phyloP scores from a whole-genome alignment of 2,113 vertebrate species.

The Colius striatus region DNA sequence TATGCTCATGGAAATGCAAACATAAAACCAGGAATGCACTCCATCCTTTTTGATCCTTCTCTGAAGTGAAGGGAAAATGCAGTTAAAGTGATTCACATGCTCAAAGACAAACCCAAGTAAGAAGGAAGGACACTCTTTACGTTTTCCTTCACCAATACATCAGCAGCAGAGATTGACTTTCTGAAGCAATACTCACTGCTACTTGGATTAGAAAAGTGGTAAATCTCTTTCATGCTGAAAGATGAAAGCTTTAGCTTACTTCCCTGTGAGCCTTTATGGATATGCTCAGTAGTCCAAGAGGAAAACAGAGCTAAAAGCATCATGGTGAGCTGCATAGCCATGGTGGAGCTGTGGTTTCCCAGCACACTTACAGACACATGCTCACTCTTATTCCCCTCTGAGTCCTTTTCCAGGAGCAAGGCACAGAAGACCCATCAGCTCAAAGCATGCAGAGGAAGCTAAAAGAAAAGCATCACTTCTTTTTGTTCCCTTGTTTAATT shows the following conservation, averaged over 20 bases:
- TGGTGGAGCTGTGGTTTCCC: neutral
- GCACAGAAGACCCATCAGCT: neutral
- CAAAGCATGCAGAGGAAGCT: neutral
- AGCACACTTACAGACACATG: neutral
- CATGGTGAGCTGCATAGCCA: neutral
- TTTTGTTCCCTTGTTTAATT: neutral
- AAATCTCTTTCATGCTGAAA: slow-evolving; percentile 23
- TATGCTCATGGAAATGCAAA: neutral
- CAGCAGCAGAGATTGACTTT: neutral
- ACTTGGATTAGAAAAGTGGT: neutral
- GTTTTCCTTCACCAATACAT: neutral
- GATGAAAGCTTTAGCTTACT: slow-evolving; percentile 34
- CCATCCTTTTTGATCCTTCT: neutral
- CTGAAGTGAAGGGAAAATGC: neutral
- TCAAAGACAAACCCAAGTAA: neutral
- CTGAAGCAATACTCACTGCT: neutral
- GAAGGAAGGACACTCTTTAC: neutral
- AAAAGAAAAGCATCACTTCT: neutral
- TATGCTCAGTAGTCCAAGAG: neutral
- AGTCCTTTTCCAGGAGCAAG: neutral
- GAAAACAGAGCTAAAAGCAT: slow-evolving; percentile 9
- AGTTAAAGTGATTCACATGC: neutral
- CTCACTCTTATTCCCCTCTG: neutral
- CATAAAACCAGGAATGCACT: neutral
- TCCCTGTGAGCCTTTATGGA: neutral